These are phyloP conservation scores for Acipenser transmontanus DNA, from an alignment of 2,797 vertebrate species.

Conservation along the genomic window DNA sequence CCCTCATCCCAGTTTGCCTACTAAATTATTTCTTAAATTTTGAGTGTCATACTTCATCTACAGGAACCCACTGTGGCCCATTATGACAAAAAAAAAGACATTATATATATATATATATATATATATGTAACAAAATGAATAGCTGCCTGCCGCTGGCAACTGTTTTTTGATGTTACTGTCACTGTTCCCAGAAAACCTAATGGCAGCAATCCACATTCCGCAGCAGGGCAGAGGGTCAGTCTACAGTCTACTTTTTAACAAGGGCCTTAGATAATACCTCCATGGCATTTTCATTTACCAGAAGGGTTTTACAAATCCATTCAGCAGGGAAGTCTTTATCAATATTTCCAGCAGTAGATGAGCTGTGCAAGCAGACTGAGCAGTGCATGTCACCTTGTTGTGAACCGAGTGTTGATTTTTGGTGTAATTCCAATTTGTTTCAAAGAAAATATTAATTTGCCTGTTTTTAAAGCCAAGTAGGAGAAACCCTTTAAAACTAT, in stretches of 20 bases:
- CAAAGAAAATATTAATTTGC: conserved; percentile 88
- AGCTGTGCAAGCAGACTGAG: conserved; percentile 6
- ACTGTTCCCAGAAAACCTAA: no score
- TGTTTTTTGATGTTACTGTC: no score
- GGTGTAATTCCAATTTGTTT: conserved; percentile 85
- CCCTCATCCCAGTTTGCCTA: no score
- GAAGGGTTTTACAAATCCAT: not conserved
- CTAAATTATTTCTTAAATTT: no score
- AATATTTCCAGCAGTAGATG: not conserved
- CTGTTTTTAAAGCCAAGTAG: conserved; percentile 78
- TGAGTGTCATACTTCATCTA: no score
- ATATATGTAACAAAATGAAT: no score
- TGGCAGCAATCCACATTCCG: no score
- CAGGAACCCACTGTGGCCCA: no score
- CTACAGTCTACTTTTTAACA: not conserved
- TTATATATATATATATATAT: no score
- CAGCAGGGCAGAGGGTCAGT: not conserved
- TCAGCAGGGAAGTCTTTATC: not conserved
- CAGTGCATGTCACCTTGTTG: not conserved
- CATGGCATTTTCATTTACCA: conserved; percentile 6
- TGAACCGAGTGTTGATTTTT: conserved; percentile 34
- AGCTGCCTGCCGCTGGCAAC: no score
- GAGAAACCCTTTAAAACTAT: conserved; percentile 75
- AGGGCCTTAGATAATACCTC: not conserved
- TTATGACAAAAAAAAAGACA: no score